Evolutionary conservation across 2,113 vertebrate genomes (phyloP).

Genomic region (Carettochelys insculpta): DNA sequence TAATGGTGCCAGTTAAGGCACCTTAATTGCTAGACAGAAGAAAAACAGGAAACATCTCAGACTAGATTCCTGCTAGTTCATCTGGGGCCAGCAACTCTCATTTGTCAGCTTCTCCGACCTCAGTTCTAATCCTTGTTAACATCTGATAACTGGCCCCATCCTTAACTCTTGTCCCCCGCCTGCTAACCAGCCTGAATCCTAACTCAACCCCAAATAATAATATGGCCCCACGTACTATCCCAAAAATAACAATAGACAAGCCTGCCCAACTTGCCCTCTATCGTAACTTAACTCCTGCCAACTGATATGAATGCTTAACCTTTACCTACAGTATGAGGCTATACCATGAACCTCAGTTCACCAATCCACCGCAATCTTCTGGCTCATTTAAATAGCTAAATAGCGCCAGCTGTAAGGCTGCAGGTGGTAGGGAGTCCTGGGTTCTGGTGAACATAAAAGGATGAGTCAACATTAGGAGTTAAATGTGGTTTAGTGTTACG

Average conservation of each 20-base stretch:
- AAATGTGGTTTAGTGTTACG: too few species aligned
- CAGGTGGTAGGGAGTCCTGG: too few species aligned
- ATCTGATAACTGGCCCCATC: background rate
- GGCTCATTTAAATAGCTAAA: background rate
- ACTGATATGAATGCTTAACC: background rate
- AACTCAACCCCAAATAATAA: background rate
- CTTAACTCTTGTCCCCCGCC: background rate
- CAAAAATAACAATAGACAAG: background rate
- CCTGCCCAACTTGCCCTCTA: background rate
- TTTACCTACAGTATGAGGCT: background rate
- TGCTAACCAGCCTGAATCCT: background rate
- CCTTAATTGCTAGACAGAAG: background rate
- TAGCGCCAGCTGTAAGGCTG: background rate
- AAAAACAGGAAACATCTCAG: background rate
- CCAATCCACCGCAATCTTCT: background rate
- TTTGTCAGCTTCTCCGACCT: background rate
- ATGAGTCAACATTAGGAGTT: too few species aligned
- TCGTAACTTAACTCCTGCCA: background rate
- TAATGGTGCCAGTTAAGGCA: background rate
- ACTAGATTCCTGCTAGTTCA: background rate
- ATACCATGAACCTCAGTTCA: background rate
- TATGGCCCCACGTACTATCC: background rate
- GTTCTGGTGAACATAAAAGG: too few species aligned
- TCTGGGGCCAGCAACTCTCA: background rate
- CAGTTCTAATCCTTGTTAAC: background rate